Evolutionary conservation across 2,888 invertebrate species (phyloP).

Genomic region (Nymphalis c-album): DNA sequence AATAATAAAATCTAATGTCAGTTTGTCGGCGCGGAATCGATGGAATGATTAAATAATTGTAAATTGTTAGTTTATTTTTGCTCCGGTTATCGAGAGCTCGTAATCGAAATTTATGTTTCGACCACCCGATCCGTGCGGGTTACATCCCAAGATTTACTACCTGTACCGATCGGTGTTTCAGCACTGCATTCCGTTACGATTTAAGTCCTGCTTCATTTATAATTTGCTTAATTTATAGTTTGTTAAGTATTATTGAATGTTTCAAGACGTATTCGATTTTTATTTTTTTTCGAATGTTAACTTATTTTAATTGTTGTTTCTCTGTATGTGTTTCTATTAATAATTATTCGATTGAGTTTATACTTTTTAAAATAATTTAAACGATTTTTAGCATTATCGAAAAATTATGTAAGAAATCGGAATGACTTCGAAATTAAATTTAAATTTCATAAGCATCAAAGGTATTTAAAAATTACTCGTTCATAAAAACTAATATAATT

Average conservation of each 20-base stretch:
- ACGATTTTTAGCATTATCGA: no score
- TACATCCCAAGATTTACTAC: conserved; percentile 38
- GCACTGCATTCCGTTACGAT: conserved; percentile 28
- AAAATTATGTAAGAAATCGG: no score
- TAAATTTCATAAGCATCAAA: no score
- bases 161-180: conserved; percentile 30
- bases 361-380: no score
- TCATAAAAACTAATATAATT: no score
- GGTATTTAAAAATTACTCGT: no score
- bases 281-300: no score
- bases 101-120: conserved; percentile 54
- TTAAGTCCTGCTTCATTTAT: conserved; percentile 10
- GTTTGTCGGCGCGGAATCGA: neutral
- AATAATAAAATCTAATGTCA: neutral
- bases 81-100: conserved; percentile 36
- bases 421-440: no score
- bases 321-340: no score
- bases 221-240: neutral
- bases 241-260: neutral
- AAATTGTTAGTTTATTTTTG: conserved; percentile 25
- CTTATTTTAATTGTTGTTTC: no score
- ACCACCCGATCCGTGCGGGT: conserved; percentile 44
- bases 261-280: neutral
- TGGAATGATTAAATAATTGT: conserved; percentile 21
- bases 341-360: no score